Evolutionary conservation across 1,140 invertebrate species (phyloP).

Genomic region (Lepidurus arcticus): DNA sequence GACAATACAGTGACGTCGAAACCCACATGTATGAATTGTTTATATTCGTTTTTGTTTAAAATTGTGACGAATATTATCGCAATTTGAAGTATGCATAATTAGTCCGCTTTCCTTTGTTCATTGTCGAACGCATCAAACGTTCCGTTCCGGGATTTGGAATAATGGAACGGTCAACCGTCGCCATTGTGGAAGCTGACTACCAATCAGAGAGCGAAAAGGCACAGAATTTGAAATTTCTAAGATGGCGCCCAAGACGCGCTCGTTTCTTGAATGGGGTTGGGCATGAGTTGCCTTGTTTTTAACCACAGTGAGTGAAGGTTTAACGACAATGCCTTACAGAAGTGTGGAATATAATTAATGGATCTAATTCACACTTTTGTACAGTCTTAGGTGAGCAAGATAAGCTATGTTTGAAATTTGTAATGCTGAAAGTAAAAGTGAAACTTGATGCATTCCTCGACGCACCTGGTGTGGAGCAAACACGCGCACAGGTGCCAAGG

Average conservation of each 20-base stretch:
- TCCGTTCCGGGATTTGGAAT: not conserved
- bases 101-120: too few species aligned
- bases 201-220: not conserved
- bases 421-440: not conserved
- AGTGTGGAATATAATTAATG: not conserved
- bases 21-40: not conserved
- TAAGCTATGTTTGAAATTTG: not conserved
- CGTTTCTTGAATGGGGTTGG: conserved; percentile 15
- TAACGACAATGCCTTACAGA: not conserved
- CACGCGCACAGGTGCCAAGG: not conserved
- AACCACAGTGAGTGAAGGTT: not conserved
- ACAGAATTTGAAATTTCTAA: conserved; percentile 4
- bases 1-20: not conserved
- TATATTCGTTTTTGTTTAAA: not conserved
- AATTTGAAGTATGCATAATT: too few species aligned
- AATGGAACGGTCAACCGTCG: not conserved
- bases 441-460: not conserved
- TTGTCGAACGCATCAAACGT: not conserved
- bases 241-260: conserved; percentile 20
- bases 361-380: not conserved
- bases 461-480: not conserved
- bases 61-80: too few species aligned
- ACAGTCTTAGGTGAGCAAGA: not conserved
- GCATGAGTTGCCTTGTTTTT: not conserved
- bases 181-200: not conserved